Evolutionary conservation across 2,888 invertebrate genomes (phyloP).

Genomic region (Oasisia sp.): DNA sequence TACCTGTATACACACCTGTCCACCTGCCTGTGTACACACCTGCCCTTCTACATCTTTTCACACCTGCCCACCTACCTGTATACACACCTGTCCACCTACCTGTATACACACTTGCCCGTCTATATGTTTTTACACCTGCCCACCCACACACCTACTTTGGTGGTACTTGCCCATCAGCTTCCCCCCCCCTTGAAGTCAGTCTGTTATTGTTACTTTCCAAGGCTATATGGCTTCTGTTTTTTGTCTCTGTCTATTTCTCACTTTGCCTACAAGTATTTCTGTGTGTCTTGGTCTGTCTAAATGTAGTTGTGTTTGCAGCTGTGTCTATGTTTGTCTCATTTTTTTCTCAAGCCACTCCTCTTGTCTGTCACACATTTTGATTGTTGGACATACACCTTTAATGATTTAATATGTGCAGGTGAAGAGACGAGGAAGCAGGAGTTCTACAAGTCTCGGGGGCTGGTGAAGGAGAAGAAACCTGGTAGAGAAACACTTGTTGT

Average conservation of each 20-base stretch:
- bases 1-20: too few relatives aligned
- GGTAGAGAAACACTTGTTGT: conserved; percentile 31
- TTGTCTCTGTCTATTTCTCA: background rate
- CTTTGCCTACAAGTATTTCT: background rate
- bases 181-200: too few relatives aligned
- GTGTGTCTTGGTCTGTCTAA: background rate
- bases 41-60: too few relatives aligned
- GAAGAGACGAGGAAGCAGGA: conserved; percentile 61
- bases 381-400: background rate
- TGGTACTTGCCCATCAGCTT: too few relatives aligned
- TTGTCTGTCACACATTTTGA: background rate
- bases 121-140: too few relatives aligned
- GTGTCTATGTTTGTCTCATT: background rate
- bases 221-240: background rate
- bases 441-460: conserved; percentile 59
- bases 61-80: too few relatives aligned
- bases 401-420: conserved; percentile 44
- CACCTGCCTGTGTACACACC: too few relatives aligned
- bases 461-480: conserved; percentile 44
- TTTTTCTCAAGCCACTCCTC: too few relatives aligned
- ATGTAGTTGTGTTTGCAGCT: background rate
- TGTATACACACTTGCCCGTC: too few relatives aligned
- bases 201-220: too few relatives aligned
- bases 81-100: too few relatives aligned
- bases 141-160: too few relatives aligned